A percentile compares a stretch with the other conserved stretches of the same genome.
phyloP scores from a whole-genome alignment of 2,113 vertebrate species.

The Geococcyx californianus region DNA sequence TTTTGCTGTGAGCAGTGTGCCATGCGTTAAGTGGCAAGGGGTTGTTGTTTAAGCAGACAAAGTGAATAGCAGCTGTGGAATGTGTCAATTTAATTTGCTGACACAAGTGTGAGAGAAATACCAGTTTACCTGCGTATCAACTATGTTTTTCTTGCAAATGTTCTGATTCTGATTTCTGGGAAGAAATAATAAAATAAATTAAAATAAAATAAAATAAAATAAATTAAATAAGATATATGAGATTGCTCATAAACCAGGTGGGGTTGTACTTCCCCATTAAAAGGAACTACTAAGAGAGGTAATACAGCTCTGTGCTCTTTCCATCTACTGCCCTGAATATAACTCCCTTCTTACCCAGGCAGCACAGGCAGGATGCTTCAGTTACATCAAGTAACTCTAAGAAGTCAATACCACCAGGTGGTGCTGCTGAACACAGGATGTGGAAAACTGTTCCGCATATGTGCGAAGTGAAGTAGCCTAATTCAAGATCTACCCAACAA shows the following conservation, averaged over 20 bases:
- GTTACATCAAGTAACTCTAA: fast-evolving
- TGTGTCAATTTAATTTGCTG: not conserved
- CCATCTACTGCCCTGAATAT: not conserved
- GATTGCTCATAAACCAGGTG: not conserved
- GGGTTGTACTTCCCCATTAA: not conserved
- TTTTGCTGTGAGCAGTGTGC: not conserved
- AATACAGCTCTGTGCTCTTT: not conserved
- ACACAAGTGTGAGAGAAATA: not conserved
- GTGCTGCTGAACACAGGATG: not conserved
- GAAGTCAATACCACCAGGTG: not conserved
- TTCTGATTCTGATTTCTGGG: not conserved
- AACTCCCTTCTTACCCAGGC: not conserved
- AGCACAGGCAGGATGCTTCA: fast-evolving
- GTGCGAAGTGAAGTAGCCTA: fast-evolving
- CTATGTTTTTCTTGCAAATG: not conserved
- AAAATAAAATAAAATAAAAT: not conserved
- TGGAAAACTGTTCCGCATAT: too few species aligned
- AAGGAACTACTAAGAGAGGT: not conserved
- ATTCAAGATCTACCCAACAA: not conserved
- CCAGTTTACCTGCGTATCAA: not conserved
- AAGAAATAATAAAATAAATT: not conserved
- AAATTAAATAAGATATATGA: not conserved
- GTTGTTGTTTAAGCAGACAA: not conserved
- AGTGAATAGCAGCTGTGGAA: not conserved
- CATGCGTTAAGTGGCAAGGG: not conserved